phyloP scores from a whole-genome alignment of 2,888 invertebrate species.

The Eristalis tenax region DNA sequence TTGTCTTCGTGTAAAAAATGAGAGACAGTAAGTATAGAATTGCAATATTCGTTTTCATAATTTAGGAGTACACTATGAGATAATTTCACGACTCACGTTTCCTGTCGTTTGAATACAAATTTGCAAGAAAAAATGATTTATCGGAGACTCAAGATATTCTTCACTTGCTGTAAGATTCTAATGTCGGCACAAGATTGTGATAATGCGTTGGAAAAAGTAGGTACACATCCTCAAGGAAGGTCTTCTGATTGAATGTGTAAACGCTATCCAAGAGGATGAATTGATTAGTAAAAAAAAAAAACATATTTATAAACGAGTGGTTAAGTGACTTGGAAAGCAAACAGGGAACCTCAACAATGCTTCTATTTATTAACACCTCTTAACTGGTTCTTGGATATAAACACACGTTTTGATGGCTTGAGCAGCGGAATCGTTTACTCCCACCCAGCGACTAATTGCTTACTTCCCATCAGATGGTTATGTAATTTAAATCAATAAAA shows the following conservation, averaged over 20 bases:
- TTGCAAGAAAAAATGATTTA: neutral
- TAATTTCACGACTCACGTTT: neutral
- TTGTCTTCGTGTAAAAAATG: neutral
- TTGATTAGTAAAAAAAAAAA: neutral
- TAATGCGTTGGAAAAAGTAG: neutral
- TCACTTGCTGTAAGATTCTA: neutral
- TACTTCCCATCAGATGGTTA: neutral
- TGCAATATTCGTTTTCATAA: slow-evolving; percentile 15
- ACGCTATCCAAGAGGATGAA: neutral
- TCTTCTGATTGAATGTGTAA: neutral
- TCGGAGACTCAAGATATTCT: neutral
- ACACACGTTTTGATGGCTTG: neutral
- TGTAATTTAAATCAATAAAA: neutral
- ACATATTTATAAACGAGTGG: neutral
- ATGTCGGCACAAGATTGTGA: neutral
- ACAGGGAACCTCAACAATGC: neutral
- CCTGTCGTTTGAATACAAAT: neutral
- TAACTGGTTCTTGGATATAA: neutral
- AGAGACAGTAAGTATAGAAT: neutral
- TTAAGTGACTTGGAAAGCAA: neutral
- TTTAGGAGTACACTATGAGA: neutral
- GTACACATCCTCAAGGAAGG: neutral
- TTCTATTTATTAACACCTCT: neutral
- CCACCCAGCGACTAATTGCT: neutral
- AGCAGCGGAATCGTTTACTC: neutral